phyloP scores from a whole-genome alignment of 1,140 invertebrate genomes.

The Pseudoatta argentina region DNA sequence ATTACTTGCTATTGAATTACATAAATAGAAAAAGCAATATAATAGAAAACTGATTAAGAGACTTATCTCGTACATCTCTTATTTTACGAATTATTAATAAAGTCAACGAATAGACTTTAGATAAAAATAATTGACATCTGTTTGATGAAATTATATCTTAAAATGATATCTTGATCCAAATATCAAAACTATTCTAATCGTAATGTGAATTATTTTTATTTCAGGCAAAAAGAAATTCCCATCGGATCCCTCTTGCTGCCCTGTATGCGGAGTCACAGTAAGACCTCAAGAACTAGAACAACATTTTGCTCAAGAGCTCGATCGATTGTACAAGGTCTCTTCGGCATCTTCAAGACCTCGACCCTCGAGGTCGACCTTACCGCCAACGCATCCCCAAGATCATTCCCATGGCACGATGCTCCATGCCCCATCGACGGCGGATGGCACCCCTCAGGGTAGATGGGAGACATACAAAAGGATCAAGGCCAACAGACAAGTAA shows the following conservation, averaged over 20 bases:
- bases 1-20: neutral
- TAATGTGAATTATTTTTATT: constrained; percentile 50
- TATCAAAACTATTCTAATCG: neutral
- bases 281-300: constrained; percentile 91
- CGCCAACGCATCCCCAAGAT: constrained; percentile 85
- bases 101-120: neutral
- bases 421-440: constrained; percentile 86
- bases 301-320: constrained; percentile 92
- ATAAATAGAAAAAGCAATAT: neutral
- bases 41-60: neutral
- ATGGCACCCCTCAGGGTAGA: constrained; percentile 90
- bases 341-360: constrained; percentile 83
- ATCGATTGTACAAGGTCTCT: constrained; percentile 90
- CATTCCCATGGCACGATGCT: constrained; percentile 85
- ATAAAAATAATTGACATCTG: neutral
- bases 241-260: constrained; percentile 91
- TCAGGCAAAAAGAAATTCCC: constrained; percentile 86
- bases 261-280: constrained; percentile 92
- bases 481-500: constrained; percentile 92
- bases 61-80: neutral
- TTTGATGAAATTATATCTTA: neutral
- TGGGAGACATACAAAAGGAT: constrained; percentile 95
- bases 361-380: constrained; percentile 84
- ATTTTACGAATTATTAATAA: neutral
- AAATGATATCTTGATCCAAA: neutral